Base-by-base conservation (phyloP, 1,140 invertebrate species). In the Bombus difficillimus region DNA sequence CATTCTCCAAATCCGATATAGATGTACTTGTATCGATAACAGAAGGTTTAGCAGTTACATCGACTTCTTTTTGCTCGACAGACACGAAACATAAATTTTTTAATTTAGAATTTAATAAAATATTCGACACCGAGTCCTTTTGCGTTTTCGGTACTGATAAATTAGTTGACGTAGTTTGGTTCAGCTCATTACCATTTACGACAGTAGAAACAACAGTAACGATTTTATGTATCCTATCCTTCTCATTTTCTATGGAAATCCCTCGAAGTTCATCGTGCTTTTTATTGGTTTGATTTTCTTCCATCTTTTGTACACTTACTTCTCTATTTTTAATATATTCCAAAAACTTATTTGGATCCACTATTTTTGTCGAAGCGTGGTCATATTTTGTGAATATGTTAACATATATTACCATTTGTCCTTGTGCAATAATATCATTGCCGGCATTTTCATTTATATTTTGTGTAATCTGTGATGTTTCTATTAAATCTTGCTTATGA, bases 11-110 rank as follows among this genome's bases (percentile, higher is more conserved):
- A 73, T 92, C 89, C 8, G 90, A 91, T n/a, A 93, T 89, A 1
- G 91, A 93, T 5, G 93, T 93, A 68, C 91, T 93, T 13, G 87
- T 91, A 73, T 94, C 90, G 4, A 85, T 88, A 1, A 92, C 90
- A 1, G 91, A 93, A 68, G 92, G 92, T 81, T 92, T 94, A 22
- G 86, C 92, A 1, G 86, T 88, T 34, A 94, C 85, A 82, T 93
- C 89, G 6, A 91, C 89, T 81, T 94, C 92, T 32, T 68, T 88
- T 34, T 86, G 88, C n/a, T 90, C 86, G 47, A 92, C 86, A 22
- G 85, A 83, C 12, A 86, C n/a, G 9, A 74, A 84, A 69, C 89
- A 91, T 2, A 81, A 28, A 32, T 82, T 82, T 81, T 83, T 82
- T 2, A 83, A 57, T 62, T 62, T 47, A 28, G 34, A 43, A 4